Base-by-base conservation (phyloP, 2,888 invertebrate species). In the Agrenia bidenticulata region DNA sequence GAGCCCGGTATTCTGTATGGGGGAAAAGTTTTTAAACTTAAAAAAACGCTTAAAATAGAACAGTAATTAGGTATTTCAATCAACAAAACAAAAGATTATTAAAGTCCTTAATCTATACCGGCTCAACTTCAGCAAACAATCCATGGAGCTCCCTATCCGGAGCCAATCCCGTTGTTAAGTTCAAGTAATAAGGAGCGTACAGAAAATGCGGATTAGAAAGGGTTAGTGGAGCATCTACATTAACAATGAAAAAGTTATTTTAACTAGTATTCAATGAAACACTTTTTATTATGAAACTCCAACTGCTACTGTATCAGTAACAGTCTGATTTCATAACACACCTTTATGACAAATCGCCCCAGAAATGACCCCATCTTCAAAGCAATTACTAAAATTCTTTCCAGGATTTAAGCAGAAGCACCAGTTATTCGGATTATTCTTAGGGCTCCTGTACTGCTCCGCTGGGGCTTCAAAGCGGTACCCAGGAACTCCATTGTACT, bases 181-280 rank as follows among this genome's bases (percentile, higher is more conserved):
- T 71, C 0, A 69, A 32, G 24, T 71, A 69, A 23, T 42, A 63
- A 5, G 64, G 61, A 7, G 64, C 66, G 19, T 64, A 57, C 21
- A 70, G 58, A 45, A 71, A 71, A 39, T 71, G 71, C 2, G 71
- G 71, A 41, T 64, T 64, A 17, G 62, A 62, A 21, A 71, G 50
- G 4, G 64, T 64, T 1, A 67, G 55, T 5, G 71, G 71, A 45
- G 50, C 58, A 7, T 61, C 64, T 67, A 17, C 19, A 7, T 61
- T 61, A 64, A 17, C 19, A 41, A 53, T 21, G 9, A 54, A 54
- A 45, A 17, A n/a, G n/a, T n/a, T n/a, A n/a, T n/a, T n/a, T n/a
- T n/a, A n/a, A n/a, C n/a, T n/a, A n/a, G n/a, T n/a, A n/a, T n/a
- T n/a, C n/a, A n/a, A n/a, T n/a, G n/a, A n/a, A n/a, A n/a, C n/a